Evolutionary conservation across 2,888 invertebrate species (phyloP).

Genomic region (Agrochola lota): DNA sequence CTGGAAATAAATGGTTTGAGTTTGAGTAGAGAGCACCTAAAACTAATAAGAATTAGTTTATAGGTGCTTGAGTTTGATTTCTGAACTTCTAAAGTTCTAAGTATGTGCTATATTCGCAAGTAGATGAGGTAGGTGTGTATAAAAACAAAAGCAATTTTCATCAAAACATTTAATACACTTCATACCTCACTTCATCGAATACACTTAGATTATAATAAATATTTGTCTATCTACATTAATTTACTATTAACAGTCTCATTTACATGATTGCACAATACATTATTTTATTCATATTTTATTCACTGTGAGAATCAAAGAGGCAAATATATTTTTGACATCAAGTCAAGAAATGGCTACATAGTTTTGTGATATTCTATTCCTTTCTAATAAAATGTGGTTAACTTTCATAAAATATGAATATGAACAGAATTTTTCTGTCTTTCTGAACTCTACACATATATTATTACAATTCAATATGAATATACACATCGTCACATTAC

Average conservation of each 20-base stretch:
- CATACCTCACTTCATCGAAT: constrained; percentile 29
- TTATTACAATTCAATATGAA: constrained; percentile 8
- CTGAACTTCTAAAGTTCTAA: too few relatives aligned
- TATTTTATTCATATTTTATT: not conserved
- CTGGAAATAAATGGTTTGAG: too few relatives aligned
- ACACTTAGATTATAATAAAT: constrained; percentile 62
- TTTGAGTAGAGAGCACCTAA: too few relatives aligned
- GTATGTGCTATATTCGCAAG: too few relatives aligned
- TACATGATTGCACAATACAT: constrained; percentile 41
- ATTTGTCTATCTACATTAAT: constrained; percentile 63
- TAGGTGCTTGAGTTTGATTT: too few relatives aligned
- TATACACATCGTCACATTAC: not conserved
- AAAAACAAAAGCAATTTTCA: not conserved
- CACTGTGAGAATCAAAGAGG: not conserved
- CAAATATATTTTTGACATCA: not conserved
- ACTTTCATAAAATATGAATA: not conserved
- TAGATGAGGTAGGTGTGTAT: too few relatives aligned
- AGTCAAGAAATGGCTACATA: constrained; percentile 1
- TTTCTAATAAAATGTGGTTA: not conserved
- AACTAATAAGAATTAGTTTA: too few relatives aligned
- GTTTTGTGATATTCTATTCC: not conserved
- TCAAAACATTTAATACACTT: constrained; percentile 63
- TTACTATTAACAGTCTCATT: constrained; percentile 69
- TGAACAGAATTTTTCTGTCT: not conserved
- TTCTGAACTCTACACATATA: not conserved